Evolutionary conservation across 1,140 invertebrate genomes (phyloP), one percentile per base, ranked within the genome.

Genomic region (Solenopsis invicta): DNA sequence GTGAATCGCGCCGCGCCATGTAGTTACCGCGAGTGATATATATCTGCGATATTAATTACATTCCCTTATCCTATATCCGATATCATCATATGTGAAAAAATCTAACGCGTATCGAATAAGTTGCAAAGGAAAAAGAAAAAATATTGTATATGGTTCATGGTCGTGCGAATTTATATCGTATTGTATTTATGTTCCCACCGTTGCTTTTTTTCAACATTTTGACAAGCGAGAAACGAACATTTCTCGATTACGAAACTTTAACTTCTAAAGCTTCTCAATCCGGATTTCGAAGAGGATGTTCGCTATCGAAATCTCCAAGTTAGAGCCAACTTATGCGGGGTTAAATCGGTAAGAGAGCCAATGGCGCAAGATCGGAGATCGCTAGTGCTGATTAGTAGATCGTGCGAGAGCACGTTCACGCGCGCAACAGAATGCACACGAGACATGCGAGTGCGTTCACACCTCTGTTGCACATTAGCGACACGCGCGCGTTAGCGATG

Each of bases 361-460:
- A n/a, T 21, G 29, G 72, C 52, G 45, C n/a, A 9, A 59, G 13
- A 76, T 61, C 16, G 13, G 9, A 76, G 74, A 76, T 76, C 16
- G 37, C 9, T 76, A n/a, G 13, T 34, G n/a, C 2, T 54, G 54
- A 61, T 76, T 61, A 45, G 54, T 56, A 61, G 21, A 59, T 76
- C 54, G 37, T 61, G 21, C 54, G 37, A 61, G 54, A 2, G 21
- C 74, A 61, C 37, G 54, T 61, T 76, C 21, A 24, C 21, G 52
- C n/a, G 13, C 34, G 37, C 37, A 59, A 76, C 54, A 61, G 54
- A 76, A 59, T 69, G 48, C 41, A 74, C 67, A 41, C 41, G 41
- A 41, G 88, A 90, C 89, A 85, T 87, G 77, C 85, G 85, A 89
- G 85, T 90, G 80, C 88, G 80, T 90, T 90, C 88, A 87, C 89